Evolutionary conservation across 2,797 vertebrate genomes (phyloP).

Genomic region (Xiphophorus birchmanni): DNA sequence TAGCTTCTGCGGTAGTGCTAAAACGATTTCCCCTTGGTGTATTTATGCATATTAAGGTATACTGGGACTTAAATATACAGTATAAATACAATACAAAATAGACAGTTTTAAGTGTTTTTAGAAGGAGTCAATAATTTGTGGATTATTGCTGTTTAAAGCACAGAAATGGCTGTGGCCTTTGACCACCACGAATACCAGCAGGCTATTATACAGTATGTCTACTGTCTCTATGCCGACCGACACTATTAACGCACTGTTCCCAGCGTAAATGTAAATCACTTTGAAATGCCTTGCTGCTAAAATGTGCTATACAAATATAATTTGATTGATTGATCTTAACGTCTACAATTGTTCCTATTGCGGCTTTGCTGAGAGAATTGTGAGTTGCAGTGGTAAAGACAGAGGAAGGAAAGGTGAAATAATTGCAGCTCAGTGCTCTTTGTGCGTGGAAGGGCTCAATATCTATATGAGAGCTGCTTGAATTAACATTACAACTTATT

Average conservation of each 20-base stretch:
- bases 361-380: background rate
- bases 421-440: constrained; percentile 17
- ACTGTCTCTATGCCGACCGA: too few relatives aligned
- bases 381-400: background rate
- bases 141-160: too few relatives aligned
- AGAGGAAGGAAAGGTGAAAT: background rate
- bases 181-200: too few relatives aligned
- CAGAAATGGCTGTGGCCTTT: too few relatives aligned
- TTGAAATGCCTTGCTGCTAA: too few relatives aligned
- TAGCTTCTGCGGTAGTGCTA: too few relatives aligned
- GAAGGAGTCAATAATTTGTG: background rate
- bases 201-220: too few relatives aligned
- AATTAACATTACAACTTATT: constrained; percentile 23
- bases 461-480: constrained; percentile 33
- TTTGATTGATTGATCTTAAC: background rate
- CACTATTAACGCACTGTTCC: too few relatives aligned
- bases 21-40: too few relatives aligned
- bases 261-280: too few relatives aligned
- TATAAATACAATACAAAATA: background rate
- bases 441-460: constrained; percentile 24
- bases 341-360: background rate
- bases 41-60: background rate
- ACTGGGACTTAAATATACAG: background rate
- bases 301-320: too few relatives aligned
- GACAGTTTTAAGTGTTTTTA: background rate